phyloP scores from a whole-genome alignment of 2,113 vertebrate genomes.

The Chloebia gouldiae region DNA sequence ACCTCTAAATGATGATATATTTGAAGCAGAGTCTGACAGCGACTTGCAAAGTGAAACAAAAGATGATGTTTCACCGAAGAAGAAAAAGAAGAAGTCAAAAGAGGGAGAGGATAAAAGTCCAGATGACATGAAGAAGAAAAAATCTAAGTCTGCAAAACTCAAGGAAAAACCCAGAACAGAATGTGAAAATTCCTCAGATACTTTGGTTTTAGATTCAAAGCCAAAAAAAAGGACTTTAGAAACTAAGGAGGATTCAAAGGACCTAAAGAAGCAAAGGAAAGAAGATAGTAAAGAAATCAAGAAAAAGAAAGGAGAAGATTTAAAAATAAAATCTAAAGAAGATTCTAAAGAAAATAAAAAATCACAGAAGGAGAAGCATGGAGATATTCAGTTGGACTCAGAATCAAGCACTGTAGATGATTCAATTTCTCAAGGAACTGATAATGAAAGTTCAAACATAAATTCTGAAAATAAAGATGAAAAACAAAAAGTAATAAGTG shows the following conservation, averaged over 20 bases:
- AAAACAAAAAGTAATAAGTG: neutral
- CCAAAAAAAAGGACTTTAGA: conserved; percentile 79
- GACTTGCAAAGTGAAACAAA: conserved; percentile 81
- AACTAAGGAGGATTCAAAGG: conserved; percentile 80
- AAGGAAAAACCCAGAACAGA: conserved; percentile 83
- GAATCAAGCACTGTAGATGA: conserved; percentile 18
- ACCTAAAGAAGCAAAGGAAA: conserved; percentile 86
- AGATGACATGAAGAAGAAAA: conserved; percentile 77
- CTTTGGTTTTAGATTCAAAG: conserved; percentile 65
- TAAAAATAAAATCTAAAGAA: conserved; percentile 76
- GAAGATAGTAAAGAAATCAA: conserved; percentile 83
- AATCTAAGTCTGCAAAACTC: conserved; percentile 78
- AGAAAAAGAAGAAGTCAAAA: conserved; percentile 81
- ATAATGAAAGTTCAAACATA: conserved; percentile 36
- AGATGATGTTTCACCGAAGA: conserved; percentile 78
- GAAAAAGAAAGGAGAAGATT: conserved; percentile 80
- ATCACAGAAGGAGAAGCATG: conserved; percentile 58
- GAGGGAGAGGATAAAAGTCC: conserved; percentile 64
- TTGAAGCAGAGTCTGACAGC: conserved; percentile 89
- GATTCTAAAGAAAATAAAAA: conserved; percentile 76
- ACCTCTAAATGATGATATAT: conserved; percentile 84
- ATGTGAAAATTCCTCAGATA: conserved; percentile 70
- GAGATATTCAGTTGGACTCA: conserved; percentile 34
- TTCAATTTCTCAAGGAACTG: conserved; percentile 4
- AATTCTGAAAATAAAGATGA: conserved; percentile 55